Percentiles rank a stretch among this genome's conserved stretches.
Evolutionary conservation across 1,140 invertebrate genomes (phyloP).

Genomic region (Tenebrio molitor): DNA sequence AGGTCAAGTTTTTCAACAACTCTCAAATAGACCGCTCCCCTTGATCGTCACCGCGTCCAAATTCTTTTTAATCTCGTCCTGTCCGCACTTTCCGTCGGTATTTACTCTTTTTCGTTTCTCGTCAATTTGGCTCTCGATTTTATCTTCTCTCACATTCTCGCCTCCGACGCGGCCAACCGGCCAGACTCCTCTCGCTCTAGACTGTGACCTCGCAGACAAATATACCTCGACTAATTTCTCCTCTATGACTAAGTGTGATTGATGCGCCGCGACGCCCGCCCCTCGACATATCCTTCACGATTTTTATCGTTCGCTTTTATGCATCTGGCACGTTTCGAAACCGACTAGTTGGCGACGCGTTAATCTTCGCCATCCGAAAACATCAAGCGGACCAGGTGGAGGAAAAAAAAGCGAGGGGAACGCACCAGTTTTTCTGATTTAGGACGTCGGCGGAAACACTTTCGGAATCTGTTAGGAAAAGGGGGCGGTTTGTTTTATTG

Average conservation of each 20-base stretch:
- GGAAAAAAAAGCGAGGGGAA: constrained; percentile 11
- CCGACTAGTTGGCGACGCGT: not conserved
- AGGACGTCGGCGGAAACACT: constrained; percentile 12
- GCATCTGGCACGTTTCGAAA: constrained; percentile 21
- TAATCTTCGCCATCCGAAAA: not conserved
- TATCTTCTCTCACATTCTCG: no score
- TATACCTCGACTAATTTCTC: not conserved
- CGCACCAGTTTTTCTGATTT: constrained; percentile 15
- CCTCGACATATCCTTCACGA: not conserved
- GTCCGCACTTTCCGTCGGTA: no score
- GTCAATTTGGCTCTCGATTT: no score
- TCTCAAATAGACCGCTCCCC: no score
- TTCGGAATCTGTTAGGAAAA: constrained; percentile 17
- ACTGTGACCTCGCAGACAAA: constrained; percentile 3
- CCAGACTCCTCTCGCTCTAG: no score
- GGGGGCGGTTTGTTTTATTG: constrained; percentile 27
- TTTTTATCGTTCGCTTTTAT: constrained; percentile 12
- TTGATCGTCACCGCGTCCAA: no score
- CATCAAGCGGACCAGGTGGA: constrained; percentile 33
- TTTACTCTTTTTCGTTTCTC: no score
- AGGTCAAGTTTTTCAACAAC: no score
- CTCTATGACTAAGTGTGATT: constrained; percentile 14
- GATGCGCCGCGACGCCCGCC: not conserved
- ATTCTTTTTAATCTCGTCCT: no score
- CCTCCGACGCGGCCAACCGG: no score